A percentile compares a stretch with the other conserved stretches of the same genome.
phyloP scores from a whole-genome alignment of 2,888 invertebrate genomes.

The Lissocephala sabroskyi region DNA sequence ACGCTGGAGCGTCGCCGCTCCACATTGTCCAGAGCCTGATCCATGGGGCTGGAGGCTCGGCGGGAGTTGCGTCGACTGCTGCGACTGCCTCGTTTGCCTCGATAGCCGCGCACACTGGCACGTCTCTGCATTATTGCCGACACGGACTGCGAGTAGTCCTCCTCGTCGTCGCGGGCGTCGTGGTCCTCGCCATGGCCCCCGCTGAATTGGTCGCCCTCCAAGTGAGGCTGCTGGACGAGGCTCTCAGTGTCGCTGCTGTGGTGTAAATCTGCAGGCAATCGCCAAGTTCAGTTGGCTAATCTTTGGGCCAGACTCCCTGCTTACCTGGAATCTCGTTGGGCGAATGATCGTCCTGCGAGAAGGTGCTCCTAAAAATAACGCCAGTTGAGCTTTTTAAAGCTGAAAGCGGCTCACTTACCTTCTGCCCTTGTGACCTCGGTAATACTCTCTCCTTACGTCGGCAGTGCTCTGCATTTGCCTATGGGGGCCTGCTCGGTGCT shows the following conservation, averaged over 20 bases:
- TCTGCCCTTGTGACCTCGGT: conserved; percentile 45
- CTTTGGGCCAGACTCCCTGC: background rate
- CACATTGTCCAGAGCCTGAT: conserved; percentile 68
- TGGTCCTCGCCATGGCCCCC: conserved; percentile 16
- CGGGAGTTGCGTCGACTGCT: conserved; percentile 76
- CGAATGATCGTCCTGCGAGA: conserved; percentile 48
- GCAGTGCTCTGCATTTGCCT: conserved; percentile 66
- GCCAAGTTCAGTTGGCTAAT: background rate
- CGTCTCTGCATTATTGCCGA: conserved; percentile 87
- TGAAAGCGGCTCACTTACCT: too few species aligned
- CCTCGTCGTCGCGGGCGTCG: conserved; percentile 76
- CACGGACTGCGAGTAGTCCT: conserved; percentile 89
- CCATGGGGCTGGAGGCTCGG: conserved; percentile 76
- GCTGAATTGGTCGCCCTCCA: conserved; percentile 31
- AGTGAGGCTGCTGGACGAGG: conserved; percentile 8
- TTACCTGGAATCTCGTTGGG: conserved; percentile 28
- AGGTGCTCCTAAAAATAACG: too few species aligned
- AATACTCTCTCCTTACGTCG: conserved; percentile 48
- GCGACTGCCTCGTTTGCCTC: conserved; percentile 73
- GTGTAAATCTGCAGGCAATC: conserved; percentile 17
- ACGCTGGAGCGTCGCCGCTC: conserved; percentile 80
- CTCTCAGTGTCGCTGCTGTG: conserved; percentile 43
- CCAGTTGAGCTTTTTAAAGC: too few species aligned
- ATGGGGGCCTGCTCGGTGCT: conserved; percentile 46
- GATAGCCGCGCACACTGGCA: conserved; percentile 81